Percentiles rank a stretch among this genome's conserved stretches.
phyloP scores from a whole-genome alignment of 2,797 vertebrate genomes.

The Liparis tanakae region DNA sequence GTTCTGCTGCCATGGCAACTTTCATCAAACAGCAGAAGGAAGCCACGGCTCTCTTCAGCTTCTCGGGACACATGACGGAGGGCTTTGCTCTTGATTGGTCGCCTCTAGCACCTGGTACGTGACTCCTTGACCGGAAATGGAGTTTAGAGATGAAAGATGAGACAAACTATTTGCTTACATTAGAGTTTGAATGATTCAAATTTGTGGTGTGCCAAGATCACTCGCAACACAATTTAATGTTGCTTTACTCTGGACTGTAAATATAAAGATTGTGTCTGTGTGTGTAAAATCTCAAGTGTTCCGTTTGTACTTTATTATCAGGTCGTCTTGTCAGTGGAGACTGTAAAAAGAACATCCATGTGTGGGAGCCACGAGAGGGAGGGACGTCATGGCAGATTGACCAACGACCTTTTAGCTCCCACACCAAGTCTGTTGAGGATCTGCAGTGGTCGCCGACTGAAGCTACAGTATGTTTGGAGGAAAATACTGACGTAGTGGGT shows the following conservation, averaged over 20 bases:
- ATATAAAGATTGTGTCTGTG: neutral
- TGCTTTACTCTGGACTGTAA: neutral
- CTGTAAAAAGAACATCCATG: conserved; percentile 93
- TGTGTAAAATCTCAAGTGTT: neutral
- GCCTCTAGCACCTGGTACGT: conserved; percentile 86
- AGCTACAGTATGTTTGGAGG: conserved; percentile 84
- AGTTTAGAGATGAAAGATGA: neutral
- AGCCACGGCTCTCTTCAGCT: conserved; percentile 86
- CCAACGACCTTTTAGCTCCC: conserved; percentile 91
- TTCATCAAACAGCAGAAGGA: conserved; percentile 88
- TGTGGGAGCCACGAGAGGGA: conserved; percentile 90
- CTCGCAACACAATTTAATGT: neutral
- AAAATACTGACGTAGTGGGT: neutral
- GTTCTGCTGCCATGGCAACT: conserved; percentile 81
- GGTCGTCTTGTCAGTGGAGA: conserved; percentile 92
- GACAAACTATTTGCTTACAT: neutral
- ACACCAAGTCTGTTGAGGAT: conserved; percentile 91
- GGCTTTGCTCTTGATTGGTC: conserved; percentile 95
- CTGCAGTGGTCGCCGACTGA: conserved; percentile 95
- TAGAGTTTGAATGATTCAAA: neutral
- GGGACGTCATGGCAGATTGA: conserved; percentile 90
- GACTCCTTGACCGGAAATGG: neutral
- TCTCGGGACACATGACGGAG: conserved; percentile 92
- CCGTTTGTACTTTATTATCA: conserved; percentile 49
- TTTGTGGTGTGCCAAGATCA: neutral